Evolutionary conservation across 2,888 invertebrate genomes (phyloP).

Genomic region (Noctua pronuba): DNA sequence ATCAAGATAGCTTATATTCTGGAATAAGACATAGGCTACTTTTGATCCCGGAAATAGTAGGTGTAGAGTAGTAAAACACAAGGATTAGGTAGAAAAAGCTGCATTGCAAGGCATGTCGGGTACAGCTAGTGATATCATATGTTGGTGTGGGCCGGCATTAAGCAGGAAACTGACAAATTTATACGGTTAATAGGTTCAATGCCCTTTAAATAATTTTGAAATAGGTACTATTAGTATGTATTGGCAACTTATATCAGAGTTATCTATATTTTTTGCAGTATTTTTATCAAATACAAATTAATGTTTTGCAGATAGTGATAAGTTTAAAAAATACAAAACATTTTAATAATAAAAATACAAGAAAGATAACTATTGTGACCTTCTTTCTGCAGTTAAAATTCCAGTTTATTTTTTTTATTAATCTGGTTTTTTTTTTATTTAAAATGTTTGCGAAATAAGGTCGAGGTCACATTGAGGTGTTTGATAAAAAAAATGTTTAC

Average conservation of each 20-base stretch:
- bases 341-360: neutral
- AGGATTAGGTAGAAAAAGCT: too few species aligned
- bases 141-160: neutral
- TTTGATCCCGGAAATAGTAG: too few species aligned
- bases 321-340: neutral
- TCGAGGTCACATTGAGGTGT: neutral
- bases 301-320: neutral
- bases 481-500: neutral
- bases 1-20: too few species aligned
- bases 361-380: too few species aligned
- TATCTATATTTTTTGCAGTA: neutral
- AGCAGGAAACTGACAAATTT: conserved; percentile 21
- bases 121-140: conserved; percentile 22
- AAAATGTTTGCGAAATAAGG: neutral
- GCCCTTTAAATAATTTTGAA: neutral
- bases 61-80: too few species aligned
- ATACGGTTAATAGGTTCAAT: conserved; percentile 22
- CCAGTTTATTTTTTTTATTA: too few species aligned
- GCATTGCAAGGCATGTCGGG: too few species aligned
- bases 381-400: neutral
- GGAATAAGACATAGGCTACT: too few species aligned
- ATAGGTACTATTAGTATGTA: neutral
- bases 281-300: conserved; percentile 19
- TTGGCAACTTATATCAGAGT: neutral
- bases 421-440: too few species aligned